Base-by-base conservation (phyloP, 2,888 invertebrate species). In the Plagiodera versicolora region DNA sequence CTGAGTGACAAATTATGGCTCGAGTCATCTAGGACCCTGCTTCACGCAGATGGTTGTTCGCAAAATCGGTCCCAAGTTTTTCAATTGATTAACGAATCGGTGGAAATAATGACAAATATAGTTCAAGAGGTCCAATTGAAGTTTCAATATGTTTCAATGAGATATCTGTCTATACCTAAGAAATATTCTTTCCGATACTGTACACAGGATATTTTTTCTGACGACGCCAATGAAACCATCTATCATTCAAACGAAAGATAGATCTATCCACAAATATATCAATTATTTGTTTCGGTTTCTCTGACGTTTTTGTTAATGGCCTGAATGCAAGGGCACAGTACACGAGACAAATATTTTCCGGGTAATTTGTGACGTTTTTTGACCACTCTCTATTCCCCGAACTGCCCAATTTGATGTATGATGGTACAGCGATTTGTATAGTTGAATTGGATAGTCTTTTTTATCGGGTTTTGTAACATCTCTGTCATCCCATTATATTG, bases 281-380 rank as follows among this genome's bases (percentile, higher is more conserved):
- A 14, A 14, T 4, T 39, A n/a, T 14, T 14, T 39, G 8, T 39
- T 39, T 11, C 39, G 4, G n/a, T 4, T 1, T 14, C 3, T n/a
- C 39, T 39, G 39, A 39, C 39, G 6, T 39, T 39, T 3, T 39
- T 39, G 14, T 14, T 39, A 39, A 39, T 39, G 39, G 39, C 11
- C 14, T n/a, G 14, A 14, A 4, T 14, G 39, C 6, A 11, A 32
- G 39, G 39, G 39, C 14, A 39, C 39, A 39, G 14, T 39, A 44
- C 53, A 53, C 28, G 53, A 53, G 53, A 53, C 53, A 53, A 53
- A 53, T 53, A 53, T 53, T 53, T 53, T 53, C 53, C 44, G 44
- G 24, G 24, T 44, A 53, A 53, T 53, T 53, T 53, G 53, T 39
- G 28, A 44, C 44, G 35, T 53, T 53, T 44, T 53, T 44, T 14